Conservation (phyloP, 2,797 vertebrate genomes). For the Telmatherina bonti region DNA sequence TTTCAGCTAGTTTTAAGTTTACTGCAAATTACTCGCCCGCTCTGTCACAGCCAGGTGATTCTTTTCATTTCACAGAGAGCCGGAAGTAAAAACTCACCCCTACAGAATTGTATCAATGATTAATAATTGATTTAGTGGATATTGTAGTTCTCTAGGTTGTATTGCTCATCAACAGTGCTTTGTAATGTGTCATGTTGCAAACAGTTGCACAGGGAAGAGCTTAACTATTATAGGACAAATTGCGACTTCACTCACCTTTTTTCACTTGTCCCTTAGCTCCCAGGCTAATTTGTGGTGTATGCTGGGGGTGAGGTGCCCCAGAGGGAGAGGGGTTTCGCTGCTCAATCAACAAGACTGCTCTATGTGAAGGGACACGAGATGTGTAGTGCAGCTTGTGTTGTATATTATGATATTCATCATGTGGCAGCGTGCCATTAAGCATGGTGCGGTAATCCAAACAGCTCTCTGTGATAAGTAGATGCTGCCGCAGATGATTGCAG, state of each 20-base stretch:
- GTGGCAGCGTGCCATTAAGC: constrained; percentile 61
- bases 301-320: constrained; percentile 9
- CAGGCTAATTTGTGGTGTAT: constrained; percentile 25
- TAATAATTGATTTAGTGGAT: constrained; percentile 43
- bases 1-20: constrained; percentile 29
- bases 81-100: constrained; percentile 45
- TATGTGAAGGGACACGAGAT: constrained; percentile 33
- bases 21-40: constrained; percentile 35
- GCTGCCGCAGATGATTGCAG: constrained; percentile 67
- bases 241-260: constrained; percentile 11
- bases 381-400: constrained; percentile 44
- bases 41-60: constrained; percentile 43
- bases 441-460: constrained; percentile 70
- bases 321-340: neutral
- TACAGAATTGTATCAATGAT: constrained; percentile 48
- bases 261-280: constrained; percentile 18
- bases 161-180: constrained; percentile 22
- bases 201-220: neutral
- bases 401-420: constrained; percentile 66
- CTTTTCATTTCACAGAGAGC: constrained; percentile 51
- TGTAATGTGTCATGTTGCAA: neutral
- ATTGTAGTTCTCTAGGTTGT: constrained; percentile 11
- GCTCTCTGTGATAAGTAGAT: constrained; percentile 72
- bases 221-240: constrained; percentile 29
- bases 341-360: constrained; percentile 22